Evolutionary conservation across 2,113 vertebrate genomes (phyloP), one percentile per base, ranked within the genome.

Genomic region (Cygnus atratus): DNA sequence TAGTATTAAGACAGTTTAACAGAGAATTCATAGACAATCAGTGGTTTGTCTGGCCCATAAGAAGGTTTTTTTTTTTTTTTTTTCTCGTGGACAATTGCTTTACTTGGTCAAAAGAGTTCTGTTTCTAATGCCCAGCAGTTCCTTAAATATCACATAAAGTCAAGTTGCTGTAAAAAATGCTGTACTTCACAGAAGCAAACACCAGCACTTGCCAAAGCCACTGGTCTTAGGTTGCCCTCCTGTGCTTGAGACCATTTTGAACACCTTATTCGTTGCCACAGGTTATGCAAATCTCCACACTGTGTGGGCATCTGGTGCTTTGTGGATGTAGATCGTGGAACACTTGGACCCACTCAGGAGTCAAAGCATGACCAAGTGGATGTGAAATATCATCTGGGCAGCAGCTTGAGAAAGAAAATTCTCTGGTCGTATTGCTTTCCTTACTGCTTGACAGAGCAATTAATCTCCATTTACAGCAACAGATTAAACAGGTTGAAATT

Each of bases 251-350:
- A 24, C 46, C 2, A 1, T 26, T n/a, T 21, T 52, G 74, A 43
- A 3, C n/a, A 58, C 72, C 35, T 0, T n/a, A 9, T 63, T 77
- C 59, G n/a, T 74, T 4, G 2, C 7, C 16, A 1, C 2, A 28
- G 79, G 28, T 11, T 16, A 9, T 59, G 67, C 76, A 6, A 4
- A 37, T 79, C 50, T 66, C n/a, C 14, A 1, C 3, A 44, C 46
- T 82, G 25, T 35, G 55, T 67, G 75, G 2, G 2, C 46, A 4
- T 44, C 46, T 88, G 71, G 25, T 66, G 70, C 63, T 85, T 79
- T 44, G 52, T 61, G 33, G 25, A 31, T 59, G n/a, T 44, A 1
- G 2, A 21, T 63, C 19, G 3, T 11, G 41, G 63, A 54, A 15
- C 41, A 10, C 0, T 6, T 10, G 18, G 44, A 59, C 9, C 41